A percentile compares a stretch with the other conserved stretches of the same genome.
phyloP scores from a whole-genome alignment of 2,113 vertebrate species.

The Telmatochromis brichardi region DNA sequence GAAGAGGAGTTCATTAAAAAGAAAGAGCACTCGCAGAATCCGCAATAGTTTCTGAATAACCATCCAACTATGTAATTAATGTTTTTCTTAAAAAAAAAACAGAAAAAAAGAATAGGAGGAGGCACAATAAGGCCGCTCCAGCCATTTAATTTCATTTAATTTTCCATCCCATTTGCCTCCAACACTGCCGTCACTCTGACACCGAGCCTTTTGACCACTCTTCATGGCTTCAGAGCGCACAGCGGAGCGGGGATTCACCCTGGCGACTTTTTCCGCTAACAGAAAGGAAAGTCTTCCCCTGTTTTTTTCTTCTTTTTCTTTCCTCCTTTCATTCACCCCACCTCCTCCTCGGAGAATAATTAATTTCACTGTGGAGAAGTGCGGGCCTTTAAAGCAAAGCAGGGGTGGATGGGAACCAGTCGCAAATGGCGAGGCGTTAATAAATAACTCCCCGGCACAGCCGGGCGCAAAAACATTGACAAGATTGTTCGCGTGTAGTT shows the following conservation, averaged over 20 bases:
- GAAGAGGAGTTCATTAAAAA: conserved; percentile 60
- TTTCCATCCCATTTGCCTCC: conserved; percentile 98
- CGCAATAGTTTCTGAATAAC: conserved; percentile 89
- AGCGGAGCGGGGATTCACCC: conserved; percentile 83
- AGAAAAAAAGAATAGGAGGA: conserved; percentile 39
- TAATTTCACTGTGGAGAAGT: conserved; percentile 84
- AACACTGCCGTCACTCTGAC: conserved; percentile 88
- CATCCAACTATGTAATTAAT: conserved; percentile 97
- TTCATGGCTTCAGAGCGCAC: conserved; percentile 82
- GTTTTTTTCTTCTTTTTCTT: conserved; percentile 28
- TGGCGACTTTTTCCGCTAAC: conserved; percentile 67
- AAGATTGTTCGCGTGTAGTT: conserved; percentile 97
- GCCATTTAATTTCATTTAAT: conserved; percentile 99
- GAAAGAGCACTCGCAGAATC: conserved; percentile 75
- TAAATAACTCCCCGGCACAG: conserved; percentile 91
- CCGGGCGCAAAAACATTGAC: conserved; percentile 88
- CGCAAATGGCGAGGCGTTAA: conserved; percentile 91
- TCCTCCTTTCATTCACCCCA: not conserved
- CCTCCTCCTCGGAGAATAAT: conserved; percentile 78
- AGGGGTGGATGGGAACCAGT: conserved; percentile 88
- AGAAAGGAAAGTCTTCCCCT: conserved; percentile 81
- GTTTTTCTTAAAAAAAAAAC: conserved; percentile 40
- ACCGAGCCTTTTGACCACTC: conserved; percentile 80
- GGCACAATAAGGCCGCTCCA: conserved; percentile 91
- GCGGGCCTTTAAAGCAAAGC: conserved; percentile 76